Evolutionary conservation across 2,888 invertebrate species (phyloP).

Genomic region (Drosophila phalerata): DNA sequence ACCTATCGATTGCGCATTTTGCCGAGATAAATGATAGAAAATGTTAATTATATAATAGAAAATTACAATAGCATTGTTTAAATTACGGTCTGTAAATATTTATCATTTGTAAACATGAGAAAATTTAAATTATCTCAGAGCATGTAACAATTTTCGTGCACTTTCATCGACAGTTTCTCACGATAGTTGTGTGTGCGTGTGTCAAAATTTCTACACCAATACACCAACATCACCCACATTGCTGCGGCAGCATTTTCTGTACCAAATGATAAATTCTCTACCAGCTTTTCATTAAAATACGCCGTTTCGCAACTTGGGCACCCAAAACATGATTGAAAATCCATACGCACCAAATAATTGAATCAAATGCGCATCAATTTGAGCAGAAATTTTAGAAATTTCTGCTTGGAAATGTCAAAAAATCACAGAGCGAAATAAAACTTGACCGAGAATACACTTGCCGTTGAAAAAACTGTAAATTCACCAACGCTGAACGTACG

Average conservation of each 20-base stretch:
- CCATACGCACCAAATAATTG: conserved; percentile 79
- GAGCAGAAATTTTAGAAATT: conserved; percentile 76
- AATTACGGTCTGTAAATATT: neutral
- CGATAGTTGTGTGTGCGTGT: conserved; percentile 44
- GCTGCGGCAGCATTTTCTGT: conserved; percentile 45
- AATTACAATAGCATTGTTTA: neutral
- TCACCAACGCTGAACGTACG: conserved; percentile 66
- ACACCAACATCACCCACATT: conserved; percentile 63
- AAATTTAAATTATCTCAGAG: conserved; percentile 10
- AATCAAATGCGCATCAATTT: conserved; percentile 69
- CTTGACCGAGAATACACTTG: conserved; percentile 76
- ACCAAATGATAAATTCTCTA: conserved; percentile 39
- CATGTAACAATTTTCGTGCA: conserved; percentile 26
- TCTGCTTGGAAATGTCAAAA: conserved; percentile 80
- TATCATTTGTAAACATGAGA: neutral
- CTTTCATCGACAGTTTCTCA: conserved; percentile 45
- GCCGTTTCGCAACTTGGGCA: conserved; percentile 17
- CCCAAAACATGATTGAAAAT: conserved; percentile 39
- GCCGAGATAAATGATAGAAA: neutral
- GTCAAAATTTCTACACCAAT: conserved; percentile 61
- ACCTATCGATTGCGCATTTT: conserved; percentile 39
- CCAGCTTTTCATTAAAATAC: conserved; percentile 46
- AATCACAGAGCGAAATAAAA: conserved; percentile 82
- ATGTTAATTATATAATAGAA: conserved; percentile 39
- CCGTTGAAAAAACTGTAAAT: conserved; percentile 79